Conservation (phyloP, 2,888 invertebrate genomes). For the Ephialtes manifestator region DNA sequence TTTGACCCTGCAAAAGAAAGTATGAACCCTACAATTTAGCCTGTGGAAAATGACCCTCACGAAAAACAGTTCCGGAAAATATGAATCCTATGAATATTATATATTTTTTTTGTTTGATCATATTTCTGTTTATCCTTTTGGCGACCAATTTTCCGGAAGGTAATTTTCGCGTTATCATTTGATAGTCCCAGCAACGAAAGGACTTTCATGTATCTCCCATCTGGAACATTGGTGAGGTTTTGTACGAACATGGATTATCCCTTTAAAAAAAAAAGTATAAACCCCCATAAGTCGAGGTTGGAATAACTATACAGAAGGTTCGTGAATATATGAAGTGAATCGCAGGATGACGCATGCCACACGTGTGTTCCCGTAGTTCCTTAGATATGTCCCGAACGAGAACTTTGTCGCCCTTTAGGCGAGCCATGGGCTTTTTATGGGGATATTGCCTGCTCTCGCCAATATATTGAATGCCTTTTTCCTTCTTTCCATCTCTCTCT, state of each 20-base stretch:
- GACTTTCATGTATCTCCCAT: not conserved
- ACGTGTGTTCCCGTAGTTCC: constrained; percentile 42
- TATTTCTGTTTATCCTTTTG: too few species aligned
- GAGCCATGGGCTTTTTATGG: constrained; percentile 71
- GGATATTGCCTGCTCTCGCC: constrained; percentile 70
- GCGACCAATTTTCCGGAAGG: too few species aligned
- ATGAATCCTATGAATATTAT: too few species aligned
- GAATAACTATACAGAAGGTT: constrained; percentile 1
- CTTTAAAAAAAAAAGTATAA: not conserved
- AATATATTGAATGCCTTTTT: constrained; percentile 66
- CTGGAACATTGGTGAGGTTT: not conserved
- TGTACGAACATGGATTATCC: not conserved
- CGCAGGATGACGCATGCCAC: constrained; percentile 60
- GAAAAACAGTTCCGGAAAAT: too few species aligned
- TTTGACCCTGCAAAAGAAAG: too few species aligned
- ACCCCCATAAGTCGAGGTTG: not conserved
- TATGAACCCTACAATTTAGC: not conserved
- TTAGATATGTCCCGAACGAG: constrained; percentile 60
- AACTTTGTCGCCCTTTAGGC: constrained; percentile 70
- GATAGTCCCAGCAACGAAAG: not conserved
- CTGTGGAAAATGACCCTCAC: too few species aligned
- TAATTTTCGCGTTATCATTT: not conserved
- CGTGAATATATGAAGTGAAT: constrained; percentile 26
- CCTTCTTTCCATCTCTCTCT: constrained; percentile 52
- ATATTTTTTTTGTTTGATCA: too few species aligned